Evolutionary conservation across 2,113 vertebrate species (phyloP), one percentile per base, ranked within the genome.

Genomic region (Sapayoa aenigma): DNA sequence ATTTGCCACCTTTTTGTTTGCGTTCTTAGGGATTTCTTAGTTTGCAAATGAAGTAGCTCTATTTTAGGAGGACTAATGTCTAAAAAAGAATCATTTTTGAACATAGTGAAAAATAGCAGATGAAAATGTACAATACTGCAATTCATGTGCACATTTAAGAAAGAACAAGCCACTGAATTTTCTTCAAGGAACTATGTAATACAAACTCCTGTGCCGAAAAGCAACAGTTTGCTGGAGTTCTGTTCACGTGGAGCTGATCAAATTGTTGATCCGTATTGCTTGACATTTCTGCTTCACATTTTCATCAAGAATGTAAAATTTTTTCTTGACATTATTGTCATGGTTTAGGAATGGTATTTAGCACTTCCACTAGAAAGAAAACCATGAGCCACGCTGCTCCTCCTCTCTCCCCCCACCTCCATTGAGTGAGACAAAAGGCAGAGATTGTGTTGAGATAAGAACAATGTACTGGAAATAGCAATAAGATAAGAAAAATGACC

Each of bases 321-420:
- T 67, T 3, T 21, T 6, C 4, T 37, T 60, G 46, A 12, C 23
- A 17, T 82, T n/a, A 21, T 41, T 25, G 24, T 39, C 0, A 0
- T 60, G 16, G 30, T 47, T 60, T 41, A 75, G 24, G 53, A 60
- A 30, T 3, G 11, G 12, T 14, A 15, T n/a, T 39, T 46, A 59
- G n/a, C 31, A 39, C 11, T 47, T 24, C 15, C 10, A 46, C 33
- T n/a, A 14, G 30, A 46, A 60, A 59, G 37, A 46, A 82, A 67
- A 17, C 28, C 30, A 33, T 0, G 1, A 12, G 5, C 52, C 9
- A 8, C 20, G 67, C 24, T 44, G 20, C 25, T 80, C 21, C 21
- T 25, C 4, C 2, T 4, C 27, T 46, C 17, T 44, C 42, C 42
- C 42, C 19, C 44, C 44, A 20, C 19, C 5, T 53, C 46, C 39